phyloP scores from a whole-genome alignment of 2,888 invertebrate genomes.

The Lasius fuliginosus region DNA sequence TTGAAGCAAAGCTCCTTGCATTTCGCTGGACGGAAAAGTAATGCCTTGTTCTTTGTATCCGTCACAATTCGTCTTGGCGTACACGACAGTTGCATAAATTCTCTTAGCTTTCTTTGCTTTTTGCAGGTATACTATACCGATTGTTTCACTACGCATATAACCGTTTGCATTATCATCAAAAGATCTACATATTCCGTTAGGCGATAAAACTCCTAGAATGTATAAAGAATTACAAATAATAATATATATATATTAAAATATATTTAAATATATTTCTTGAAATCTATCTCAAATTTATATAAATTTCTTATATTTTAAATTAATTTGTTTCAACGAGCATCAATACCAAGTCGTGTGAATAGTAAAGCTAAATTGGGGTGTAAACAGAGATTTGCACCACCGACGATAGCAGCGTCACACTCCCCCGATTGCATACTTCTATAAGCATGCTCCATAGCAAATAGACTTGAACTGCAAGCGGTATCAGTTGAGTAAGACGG shows the following conservation, averaged over 20 bases:
- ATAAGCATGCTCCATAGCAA: constrained; percentile 94
- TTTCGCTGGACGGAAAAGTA: constrained; percentile 82
- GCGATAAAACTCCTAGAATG: constrained; percentile 90
- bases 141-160: constrained; percentile 94
- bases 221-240: background rate
- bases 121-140: constrained; percentile 91
- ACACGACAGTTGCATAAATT: constrained; percentile 87
- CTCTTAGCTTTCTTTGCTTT: constrained; percentile 87
- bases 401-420: constrained; percentile 96
- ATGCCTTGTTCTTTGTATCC: constrained; percentile 86
- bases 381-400: constrained; percentile 94
- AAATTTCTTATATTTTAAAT: constrained; percentile 43
- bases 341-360: constrained; percentile 89
- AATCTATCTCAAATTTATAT: background rate
- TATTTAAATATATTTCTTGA: background rate
- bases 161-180: constrained; percentile 95
- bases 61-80: constrained; percentile 89
- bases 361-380: constrained; percentile 96
- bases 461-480: constrained; percentile 97
- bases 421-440: constrained; percentile 91
- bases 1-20: constrained; percentile 84
- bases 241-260: background rate
- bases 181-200: constrained; percentile 95
- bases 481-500: constrained; percentile 96
- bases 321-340: background rate